Percentiles rank a stretch among this genome's conserved stretches.
phyloP scores from a whole-genome alignment of 2,113 vertebrate species.

The Chaenocephalus aceratus region DNA sequence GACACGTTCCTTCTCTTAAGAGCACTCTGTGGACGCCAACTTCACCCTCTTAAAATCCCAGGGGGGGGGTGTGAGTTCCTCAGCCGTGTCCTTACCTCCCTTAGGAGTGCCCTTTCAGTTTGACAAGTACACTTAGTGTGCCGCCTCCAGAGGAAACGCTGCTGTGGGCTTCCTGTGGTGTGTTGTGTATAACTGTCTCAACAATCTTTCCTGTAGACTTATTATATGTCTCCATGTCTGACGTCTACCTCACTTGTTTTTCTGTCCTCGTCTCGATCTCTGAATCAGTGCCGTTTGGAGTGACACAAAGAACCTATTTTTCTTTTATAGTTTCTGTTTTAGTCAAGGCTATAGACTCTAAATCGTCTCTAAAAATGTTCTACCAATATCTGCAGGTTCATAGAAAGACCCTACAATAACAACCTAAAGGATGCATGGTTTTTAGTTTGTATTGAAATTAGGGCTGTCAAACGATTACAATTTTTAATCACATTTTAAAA shows the following conservation, averaged over 20 bases:
- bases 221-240: neutral
- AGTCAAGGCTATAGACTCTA: neutral
- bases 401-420: neutral
- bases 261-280: neutral
- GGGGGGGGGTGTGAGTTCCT: conserved; percentile 33
- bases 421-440: neutral
- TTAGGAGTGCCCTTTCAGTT: conserved; percentile 51
- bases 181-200: neutral
- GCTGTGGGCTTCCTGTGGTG: conserved; percentile 44
- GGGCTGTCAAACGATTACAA: too few relatives aligned
- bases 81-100: conserved; percentile 38
- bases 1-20: conserved; percentile 4
- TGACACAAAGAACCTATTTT: neutral
- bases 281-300: neutral
- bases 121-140: conserved; percentile 49
- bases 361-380: neutral
- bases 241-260: neutral
- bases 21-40: conserved; percentile 10
- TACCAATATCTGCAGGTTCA: neutral
- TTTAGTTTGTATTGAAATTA: neutral
- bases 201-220: conserved; percentile 4
- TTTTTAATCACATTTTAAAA: too few relatives aligned
- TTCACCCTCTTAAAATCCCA: conserved; percentile 13
- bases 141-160: conserved; percentile 42
- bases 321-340: neutral